These are phyloP conservation scores for Coturnix japonica DNA, from an alignment of 2,113 vertebrate genomes.

Conservation along the genomic window DNA sequence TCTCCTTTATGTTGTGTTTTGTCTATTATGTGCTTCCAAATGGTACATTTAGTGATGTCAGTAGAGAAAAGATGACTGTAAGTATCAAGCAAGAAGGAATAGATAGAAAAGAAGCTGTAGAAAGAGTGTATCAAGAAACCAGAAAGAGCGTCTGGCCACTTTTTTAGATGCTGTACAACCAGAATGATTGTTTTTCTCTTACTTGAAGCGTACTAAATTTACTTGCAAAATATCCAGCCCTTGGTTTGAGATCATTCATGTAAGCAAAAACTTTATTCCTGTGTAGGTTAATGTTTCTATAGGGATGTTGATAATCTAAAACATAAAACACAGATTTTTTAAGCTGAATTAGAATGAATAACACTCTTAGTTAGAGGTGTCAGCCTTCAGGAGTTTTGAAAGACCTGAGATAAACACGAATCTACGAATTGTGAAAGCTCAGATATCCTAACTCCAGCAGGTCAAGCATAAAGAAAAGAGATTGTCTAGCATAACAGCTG, in stretches of 20 bases:
- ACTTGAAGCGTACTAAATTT: constrained; percentile 29
- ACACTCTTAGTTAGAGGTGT: background rate
- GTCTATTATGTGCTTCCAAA: constrained; percentile 36
- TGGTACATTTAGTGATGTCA: constrained; percentile 48
- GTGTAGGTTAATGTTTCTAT: background rate
- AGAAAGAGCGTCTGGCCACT: constrained; percentile 47
- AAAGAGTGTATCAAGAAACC: constrained; percentile 20
- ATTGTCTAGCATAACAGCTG: background rate
- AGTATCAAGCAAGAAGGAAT: constrained; percentile 47
- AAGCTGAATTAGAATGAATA: constrained; percentile 27
- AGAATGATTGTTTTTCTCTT: constrained; percentile 35
- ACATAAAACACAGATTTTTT: background rate
- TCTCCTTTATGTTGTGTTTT: constrained; percentile 59
- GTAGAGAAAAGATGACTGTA: constrained; percentile 54
- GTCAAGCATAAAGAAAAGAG: background rate
- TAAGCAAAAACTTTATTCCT: background rate
- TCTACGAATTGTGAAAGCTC: background rate
- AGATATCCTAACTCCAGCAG: background rate
- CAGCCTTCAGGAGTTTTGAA: background rate
- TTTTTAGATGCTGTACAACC: constrained; percentile 54
- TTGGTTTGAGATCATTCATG: constrained; percentile 9
- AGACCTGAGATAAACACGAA: background rate
- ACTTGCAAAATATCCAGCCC: constrained; percentile 25
- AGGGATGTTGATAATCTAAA: background rate
- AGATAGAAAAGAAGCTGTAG: constrained; percentile 56